Percentiles rank a stretch among this genome's conserved stretches.
These are phyloP conservation scores for Aphyosemion australe DNA, from an alignment of 2,113 vertebrate genomes.

Conservation along the genomic window DNA sequence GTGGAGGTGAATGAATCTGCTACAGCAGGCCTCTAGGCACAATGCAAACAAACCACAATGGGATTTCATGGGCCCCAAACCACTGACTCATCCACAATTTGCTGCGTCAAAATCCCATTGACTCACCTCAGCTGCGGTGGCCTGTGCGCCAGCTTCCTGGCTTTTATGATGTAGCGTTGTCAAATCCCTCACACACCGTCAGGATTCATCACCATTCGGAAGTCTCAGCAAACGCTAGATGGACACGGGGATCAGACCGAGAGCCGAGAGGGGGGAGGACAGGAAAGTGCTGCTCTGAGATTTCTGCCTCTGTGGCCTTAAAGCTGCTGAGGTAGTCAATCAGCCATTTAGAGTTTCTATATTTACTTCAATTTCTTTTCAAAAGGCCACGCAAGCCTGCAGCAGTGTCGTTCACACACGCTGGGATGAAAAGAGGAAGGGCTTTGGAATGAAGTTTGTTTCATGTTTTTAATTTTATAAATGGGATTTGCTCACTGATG, in stretches of 20 bases:
- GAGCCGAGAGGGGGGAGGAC: slow-evolving; percentile 22
- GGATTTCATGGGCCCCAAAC: slow-evolving; percentile 65
- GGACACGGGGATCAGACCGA: slow-evolving; percentile 63
- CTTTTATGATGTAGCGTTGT: slow-evolving; percentile 50
- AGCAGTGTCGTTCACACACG: slow-evolving; percentile 11
- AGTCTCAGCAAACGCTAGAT: slow-evolving; percentile 71
- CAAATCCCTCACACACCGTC: slow-evolving; percentile 67
- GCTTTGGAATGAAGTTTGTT: slow-evolving; percentile 23
- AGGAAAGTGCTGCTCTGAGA: slow-evolving; percentile 58
- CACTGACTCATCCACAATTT: slow-evolving; percentile 68
- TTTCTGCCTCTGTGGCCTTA: slow-evolving; percentile 49
- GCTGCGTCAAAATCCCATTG: slow-evolving; percentile 65
- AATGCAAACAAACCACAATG: slow-evolving; percentile 59
- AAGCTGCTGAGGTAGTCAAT: slow-evolving; percentile 67
- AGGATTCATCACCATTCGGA: slow-evolving; percentile 68
- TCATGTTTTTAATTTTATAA: slow-evolving; percentile 17
- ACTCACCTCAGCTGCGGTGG: slow-evolving; percentile 50
- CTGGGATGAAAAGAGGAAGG: slow-evolving; percentile 29
- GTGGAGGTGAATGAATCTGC: slow-evolving; percentile 67
- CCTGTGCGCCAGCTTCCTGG: slow-evolving; percentile 38
- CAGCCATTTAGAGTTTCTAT: slow-evolving; percentile 42
- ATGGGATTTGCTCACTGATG: slow-evolving; percentile 18
- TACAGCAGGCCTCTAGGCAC: slow-evolving; percentile 60
- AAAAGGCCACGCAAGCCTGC: slow-evolving; percentile 13
- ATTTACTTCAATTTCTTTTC: slow-evolving; percentile 54